Percentiles rank a stretch among this genome's conserved stretches.
Evolutionary conservation across 1,140 invertebrate species (phyloP).

Genomic region (Polypedilum pembai): DNA sequence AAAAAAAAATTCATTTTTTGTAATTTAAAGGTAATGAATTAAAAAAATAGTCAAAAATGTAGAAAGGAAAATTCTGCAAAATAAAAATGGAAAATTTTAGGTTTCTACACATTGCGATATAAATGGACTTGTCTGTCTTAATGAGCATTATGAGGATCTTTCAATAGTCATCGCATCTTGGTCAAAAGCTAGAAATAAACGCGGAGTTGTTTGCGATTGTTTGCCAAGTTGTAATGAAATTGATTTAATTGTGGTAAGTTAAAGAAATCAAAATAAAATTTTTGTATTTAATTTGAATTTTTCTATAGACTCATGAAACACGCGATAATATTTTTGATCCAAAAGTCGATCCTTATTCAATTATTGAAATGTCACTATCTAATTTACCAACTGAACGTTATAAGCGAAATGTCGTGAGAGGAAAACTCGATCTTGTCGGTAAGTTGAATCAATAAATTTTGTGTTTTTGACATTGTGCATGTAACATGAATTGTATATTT

Average conservation of each 20-base stretch:
- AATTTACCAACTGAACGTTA: slow-evolving; percentile 52
- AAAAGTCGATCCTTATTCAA: slow-evolving; percentile 38
- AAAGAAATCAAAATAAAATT: slow-evolving; percentile 36
- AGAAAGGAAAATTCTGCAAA: not conserved
- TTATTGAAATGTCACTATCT: slow-evolving; percentile 49
- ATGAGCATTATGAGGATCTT: slow-evolving; percentile 51
- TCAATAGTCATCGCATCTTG: slow-evolving; percentile 51
- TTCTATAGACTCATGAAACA: not conserved
- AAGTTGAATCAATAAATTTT: slow-evolving; percentile 32
- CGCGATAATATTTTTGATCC: slow-evolving; percentile 8
- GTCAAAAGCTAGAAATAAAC: slow-evolving; percentile 37
- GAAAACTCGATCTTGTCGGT: slow-evolving; percentile 56
- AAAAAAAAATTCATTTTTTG: slow-evolving; percentile 26
- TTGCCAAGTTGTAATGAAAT: slow-evolving; percentile 55
- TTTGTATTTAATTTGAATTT: not conserved
- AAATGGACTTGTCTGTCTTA: slow-evolving; percentile 51
- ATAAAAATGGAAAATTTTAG: slow-evolving; percentile 31
- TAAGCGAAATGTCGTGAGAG: slow-evolving; percentile 54
- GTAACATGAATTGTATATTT: not conserved
- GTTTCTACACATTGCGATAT: slow-evolving; percentile 49
- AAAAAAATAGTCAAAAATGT: slow-evolving; percentile 23
- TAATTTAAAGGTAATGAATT: not conserved
- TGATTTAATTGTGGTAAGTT: slow-evolving; percentile 49
- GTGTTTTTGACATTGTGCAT: slow-evolving; percentile 1
- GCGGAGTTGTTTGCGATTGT: slow-evolving; percentile 53